Evolutionary conservation across 1,140 invertebrate species (phyloP), one percentile per base, ranked within the genome.

Genomic region (Caenorhabditis brenneri): DNA sequence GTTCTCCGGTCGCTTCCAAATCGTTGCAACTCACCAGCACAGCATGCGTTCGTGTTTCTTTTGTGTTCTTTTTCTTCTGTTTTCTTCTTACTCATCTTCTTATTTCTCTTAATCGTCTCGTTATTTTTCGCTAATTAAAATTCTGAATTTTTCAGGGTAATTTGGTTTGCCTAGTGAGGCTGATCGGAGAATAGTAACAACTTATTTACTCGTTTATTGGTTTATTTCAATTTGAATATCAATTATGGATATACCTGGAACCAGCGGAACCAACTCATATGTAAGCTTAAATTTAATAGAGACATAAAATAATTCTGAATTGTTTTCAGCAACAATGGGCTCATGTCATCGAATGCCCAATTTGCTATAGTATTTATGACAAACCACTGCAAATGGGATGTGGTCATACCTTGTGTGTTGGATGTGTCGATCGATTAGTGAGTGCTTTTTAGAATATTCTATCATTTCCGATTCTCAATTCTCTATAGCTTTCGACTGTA

Each of bases 301-400:
- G 12, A 10, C 2, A 19, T 3, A 22, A 24, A 22, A 74, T 19
- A 39, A 74, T 19, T 5, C 39, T 24, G 0, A 42, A 0, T 42
- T 36, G 12, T 74, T 42, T 74, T 42, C 65, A 74, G 65, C 65
- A 74, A 42, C 65, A 74, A 74, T 74, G 65, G 65, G 36, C 65
- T 42, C 65, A 82, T n/a, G 55, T 82, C 16, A 12, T 82, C 16
- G 81, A 82, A 24, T 82, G 81, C 27, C 51, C 81, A 2, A 82
- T 82, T 19, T 82, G 81, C 46, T 82, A 82, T 39, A 74, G 16
- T 6, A 36, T 60, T 7, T 82, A 65, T 24, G 46, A 82, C 12
- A 58, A 60, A 46, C 81, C 81, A 9, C 27, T 82, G 29, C 81
- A 82, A 29, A 58, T 82, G 55, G 42, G 42, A 16, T 82, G 81